Percentiles rank a stretch among this genome's conserved stretches.
These are phyloP conservation scores for Dreissena rostriformis DNA, from an alignment of 1,140 invertebrate genomes.

Conservation along the genomic window DNA sequence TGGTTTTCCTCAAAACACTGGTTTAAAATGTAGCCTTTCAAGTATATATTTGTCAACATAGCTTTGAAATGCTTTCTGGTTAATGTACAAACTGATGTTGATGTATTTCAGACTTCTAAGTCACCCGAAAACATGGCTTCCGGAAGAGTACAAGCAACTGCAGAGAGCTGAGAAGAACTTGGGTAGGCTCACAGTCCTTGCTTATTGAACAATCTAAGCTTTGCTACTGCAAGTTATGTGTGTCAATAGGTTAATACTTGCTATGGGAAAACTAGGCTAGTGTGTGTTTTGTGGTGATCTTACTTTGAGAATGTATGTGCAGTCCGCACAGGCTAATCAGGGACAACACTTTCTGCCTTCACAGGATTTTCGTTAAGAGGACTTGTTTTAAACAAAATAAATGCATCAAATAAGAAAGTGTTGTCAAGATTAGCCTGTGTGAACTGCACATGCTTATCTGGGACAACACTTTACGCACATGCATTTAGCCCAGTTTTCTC, in stretches of 20 bases:
- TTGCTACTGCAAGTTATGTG: neutral
- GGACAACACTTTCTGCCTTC: too few relatives aligned
- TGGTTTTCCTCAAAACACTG: conserved; percentile 16
- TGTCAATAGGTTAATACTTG: too few relatives aligned
- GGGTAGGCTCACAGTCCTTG: conserved; percentile 45
- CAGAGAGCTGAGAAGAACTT: conserved; percentile 68
- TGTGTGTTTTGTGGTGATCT: neutral
- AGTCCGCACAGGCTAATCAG: too few relatives aligned
- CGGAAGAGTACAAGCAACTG: conserved; percentile 67
- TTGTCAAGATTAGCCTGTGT: too few relatives aligned
- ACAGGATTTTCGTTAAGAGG: too few relatives aligned
- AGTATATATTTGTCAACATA: neutral
- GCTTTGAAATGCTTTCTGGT: neutral
- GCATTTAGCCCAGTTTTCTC: too few relatives aligned
- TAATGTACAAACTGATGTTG: neutral
- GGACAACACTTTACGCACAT: too few relatives aligned
- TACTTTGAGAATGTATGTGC: too few relatives aligned
- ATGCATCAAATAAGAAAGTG: too few relatives aligned
- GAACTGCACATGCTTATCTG: too few relatives aligned
- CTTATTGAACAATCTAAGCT: neutral
- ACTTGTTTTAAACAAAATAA: too few relatives aligned
- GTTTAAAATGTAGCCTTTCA: neutral
- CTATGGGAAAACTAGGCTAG: neutral
- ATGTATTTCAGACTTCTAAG: conserved; percentile 66
- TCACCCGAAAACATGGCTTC: conserved; percentile 71